Evolutionary conservation across 2,888 invertebrate species (phyloP).

Genomic region (Osmoderma eremita): DNA sequence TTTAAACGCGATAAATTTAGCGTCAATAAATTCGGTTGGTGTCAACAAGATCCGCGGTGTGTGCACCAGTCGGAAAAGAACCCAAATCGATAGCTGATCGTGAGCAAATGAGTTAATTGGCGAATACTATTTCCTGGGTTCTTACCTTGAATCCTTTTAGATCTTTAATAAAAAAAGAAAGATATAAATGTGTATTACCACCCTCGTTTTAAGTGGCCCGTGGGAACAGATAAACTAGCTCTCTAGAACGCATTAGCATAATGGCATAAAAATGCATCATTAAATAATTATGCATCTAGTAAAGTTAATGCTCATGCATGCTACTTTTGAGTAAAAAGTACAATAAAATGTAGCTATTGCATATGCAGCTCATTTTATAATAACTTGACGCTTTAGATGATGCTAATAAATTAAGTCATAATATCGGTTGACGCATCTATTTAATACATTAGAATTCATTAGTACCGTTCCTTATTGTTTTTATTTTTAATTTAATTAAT

Average conservation of each 20-base stretch:
- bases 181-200: neutral
- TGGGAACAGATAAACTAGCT: neutral
- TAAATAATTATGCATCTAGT: slow-evolving; percentile 17
- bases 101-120: slow-evolving; percentile 1
- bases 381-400: too few species aligned
- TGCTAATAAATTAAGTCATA: too few species aligned
- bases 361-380: too few species aligned
- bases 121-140: neutral
- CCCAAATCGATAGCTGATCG: slow-evolving; percentile 14
- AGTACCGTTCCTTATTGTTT: too few species aligned
- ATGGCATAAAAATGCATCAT: neutral
- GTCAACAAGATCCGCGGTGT: slow-evolving; percentile 14
- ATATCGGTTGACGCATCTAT: too few species aligned
- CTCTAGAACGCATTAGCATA: neutral
- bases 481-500: too few species aligned
- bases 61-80: neutral
- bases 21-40: slow-evolving; percentile 32
- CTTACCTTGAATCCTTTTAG: too few species aligned
- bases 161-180: neutral
- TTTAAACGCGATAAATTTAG: slow-evolving; percentile 33
- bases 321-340: neutral
- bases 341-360: too few species aligned
- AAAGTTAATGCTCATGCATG: neutral
- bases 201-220: neutral
- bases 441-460: too few species aligned